Evolutionary conservation across 2,797 vertebrate genomes (phyloP).

Genomic region (Anolis apletophallus): DNA sequence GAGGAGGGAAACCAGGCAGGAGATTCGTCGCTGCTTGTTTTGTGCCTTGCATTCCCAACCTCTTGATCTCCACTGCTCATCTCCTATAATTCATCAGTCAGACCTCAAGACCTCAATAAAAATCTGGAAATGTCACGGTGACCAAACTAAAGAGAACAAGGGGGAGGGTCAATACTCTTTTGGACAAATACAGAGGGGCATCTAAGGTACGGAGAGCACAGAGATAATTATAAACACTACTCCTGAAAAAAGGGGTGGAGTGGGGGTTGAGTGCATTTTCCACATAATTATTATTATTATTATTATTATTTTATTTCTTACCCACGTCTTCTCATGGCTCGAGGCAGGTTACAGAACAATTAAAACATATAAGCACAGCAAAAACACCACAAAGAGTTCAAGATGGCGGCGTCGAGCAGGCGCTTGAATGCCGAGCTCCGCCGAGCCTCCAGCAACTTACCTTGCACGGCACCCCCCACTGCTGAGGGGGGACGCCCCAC

Average conservation of each 20-base stretch:
- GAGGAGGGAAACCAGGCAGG: not conserved
- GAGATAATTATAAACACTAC: not conserved
- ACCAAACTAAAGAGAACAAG: not conserved
- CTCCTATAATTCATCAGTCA: not conserved
- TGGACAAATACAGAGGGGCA: not conserved
- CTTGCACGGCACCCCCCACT: too few relatives aligned
- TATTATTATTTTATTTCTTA: too few relatives aligned
- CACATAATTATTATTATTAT: not conserved
- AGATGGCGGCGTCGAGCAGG: too few relatives aligned
- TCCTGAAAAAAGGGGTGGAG: too few relatives aligned
- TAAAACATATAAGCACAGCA: too few relatives aligned
- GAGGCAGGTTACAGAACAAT: too few relatives aligned
- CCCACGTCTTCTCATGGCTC: too few relatives aligned
- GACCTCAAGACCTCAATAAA: not conserved
- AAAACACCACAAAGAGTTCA: too few relatives aligned
- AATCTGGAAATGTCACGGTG: not conserved
- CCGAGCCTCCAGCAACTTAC: too few relatives aligned
- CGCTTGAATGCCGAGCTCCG: too few relatives aligned
- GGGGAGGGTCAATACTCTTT: too few relatives aligned
- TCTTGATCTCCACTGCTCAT: not conserved
- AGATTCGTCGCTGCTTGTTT: not conserved
- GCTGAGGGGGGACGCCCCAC: too few relatives aligned
- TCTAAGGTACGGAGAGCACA: not conserved
- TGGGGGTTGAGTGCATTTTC: not conserved
- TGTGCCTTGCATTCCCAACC: not conserved